A percentile compares a stretch with the other conserved stretches of the same genome.
Evolutionary conservation across 2,113 vertebrate genomes (phyloP).

Genomic region (Menidia beryllina): DNA sequence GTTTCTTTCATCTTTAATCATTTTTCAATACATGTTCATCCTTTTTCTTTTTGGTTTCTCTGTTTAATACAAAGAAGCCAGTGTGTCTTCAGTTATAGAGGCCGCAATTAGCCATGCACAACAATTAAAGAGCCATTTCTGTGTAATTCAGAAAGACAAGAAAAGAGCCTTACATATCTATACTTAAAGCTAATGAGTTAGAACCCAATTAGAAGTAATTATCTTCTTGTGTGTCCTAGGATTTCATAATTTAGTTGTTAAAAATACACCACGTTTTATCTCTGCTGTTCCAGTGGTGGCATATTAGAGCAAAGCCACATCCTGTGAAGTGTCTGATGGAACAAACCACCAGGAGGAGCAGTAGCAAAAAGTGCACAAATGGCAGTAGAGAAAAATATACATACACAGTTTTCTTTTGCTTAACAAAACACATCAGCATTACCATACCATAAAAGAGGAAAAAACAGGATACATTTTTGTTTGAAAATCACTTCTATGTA

Average conservation of each 20-base stretch:
- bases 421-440: not conserved
- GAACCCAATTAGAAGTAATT: conserved; percentile 29
- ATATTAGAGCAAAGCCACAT: conserved; percentile 13
- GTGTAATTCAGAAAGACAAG: conserved; percentile 28
- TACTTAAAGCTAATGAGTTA: conserved; percentile 46
- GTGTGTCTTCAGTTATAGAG: conserved; percentile 16
- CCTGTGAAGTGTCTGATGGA: not conserved
- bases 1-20: not conserved
- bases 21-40: not conserved
- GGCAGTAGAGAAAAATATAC: not conserved
- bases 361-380: conserved; percentile 30
- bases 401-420: not conserved
- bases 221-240: conserved; percentile 22
- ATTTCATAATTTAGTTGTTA: conserved; percentile 17
- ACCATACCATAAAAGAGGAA: not conserved
- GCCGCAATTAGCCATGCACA: conserved; percentile 19
- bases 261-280: conserved; percentile 2
- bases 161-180: conserved; percentile 2
- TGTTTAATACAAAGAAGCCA: conserved; percentile 10
- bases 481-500: not conserved
- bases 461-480: not conserved
- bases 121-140: conserved; percentile 40
- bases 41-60: not conserved
- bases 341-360: conserved; percentile 67
- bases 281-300: conserved; percentile 16